A percentile compares a stretch with the other conserved stretches of the same genome.
These are phyloP conservation scores for Trisateles emortualis DNA, from an alignment of 2,888 invertebrate species.

Conservation along the genomic window DNA sequence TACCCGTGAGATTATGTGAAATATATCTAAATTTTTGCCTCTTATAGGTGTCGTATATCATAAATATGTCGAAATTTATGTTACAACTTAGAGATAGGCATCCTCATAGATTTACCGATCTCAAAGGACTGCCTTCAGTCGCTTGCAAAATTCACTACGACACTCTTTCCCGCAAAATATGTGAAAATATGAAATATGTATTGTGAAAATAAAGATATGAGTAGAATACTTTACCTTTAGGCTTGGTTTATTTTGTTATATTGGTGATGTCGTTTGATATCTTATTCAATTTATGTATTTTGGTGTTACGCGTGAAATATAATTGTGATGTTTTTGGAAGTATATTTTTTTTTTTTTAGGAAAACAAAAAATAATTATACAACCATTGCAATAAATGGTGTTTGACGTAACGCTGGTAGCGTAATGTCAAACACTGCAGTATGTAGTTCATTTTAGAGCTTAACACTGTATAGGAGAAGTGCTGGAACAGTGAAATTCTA, in stretches of 20 bases:
- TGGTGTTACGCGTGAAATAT: too few species aligned
- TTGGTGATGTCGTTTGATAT: conserved; percentile 16
- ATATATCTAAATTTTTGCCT: conserved; percentile 14
- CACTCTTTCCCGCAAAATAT: conserved; percentile 38
- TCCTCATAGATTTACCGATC: conserved; percentile 37
- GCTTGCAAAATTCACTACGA: conserved; percentile 40
- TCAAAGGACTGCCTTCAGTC: conserved; percentile 35
- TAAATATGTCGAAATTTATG: conserved; percentile 17
- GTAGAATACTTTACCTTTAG: conserved; percentile 37
- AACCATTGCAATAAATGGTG: too few species aligned
- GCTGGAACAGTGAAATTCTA: too few species aligned
- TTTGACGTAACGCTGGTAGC: too few species aligned
- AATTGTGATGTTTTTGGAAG: too few species aligned
- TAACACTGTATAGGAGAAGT: too few species aligned
- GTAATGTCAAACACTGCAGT: too few species aligned
- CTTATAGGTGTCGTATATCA: conserved; percentile 23
- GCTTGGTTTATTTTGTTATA: conserved; percentile 31
- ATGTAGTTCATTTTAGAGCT: too few species aligned
- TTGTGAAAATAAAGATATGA: conserved; percentile 36
- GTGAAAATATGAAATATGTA: conserved; percentile 42
- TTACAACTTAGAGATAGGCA: conserved; percentile 16
- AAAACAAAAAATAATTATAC: too few species aligned
- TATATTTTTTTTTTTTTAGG: too few species aligned
- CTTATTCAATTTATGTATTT: conserved; percentile 29
- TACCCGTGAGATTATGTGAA: background rate